Base-by-base conservation (phyloP, 2,888 invertebrate species). In the Ectobius pallidus region DNA sequence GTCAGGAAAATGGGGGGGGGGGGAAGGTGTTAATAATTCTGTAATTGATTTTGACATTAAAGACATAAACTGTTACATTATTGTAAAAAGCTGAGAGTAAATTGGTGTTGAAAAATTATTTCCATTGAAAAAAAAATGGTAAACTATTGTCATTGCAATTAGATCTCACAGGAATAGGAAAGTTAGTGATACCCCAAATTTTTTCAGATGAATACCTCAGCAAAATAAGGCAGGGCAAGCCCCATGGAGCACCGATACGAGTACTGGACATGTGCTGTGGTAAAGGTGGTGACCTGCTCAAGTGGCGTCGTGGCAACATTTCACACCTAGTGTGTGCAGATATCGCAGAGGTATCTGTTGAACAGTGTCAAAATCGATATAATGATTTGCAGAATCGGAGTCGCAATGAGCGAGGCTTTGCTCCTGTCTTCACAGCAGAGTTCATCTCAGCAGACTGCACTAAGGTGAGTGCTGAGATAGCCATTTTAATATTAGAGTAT, bases 241-340 rank as follows among this genome's bases (percentile, higher is more conserved):
- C 61, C 14, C 86, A 89, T 76, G 91, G 91, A n/a, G 86, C 87
- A 70, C 86, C 89, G 0, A 78, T 94, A 34, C 87, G 88, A 73
- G 94, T 96, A 0, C 84, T 98, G 69, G 99, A 99, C 82, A 91
- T 99, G 87, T 96, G 97, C 78, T 97, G 97, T 82, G 99, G 99
- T 1, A 99, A 99, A 86, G 99, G 99, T 22, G 99, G 99, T 1
- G 99, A 99, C 83, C 86, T 99, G 42, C 86, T 93, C n/a, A 99
- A 99, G 83, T 99, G 99, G 96, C 89, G 90, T 74, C 95, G 94
- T 81, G 92, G 89, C 69, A 85, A 88, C 74, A 93, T 97, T 67
- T 87, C 89, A 1, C 92, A 94, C 83, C 86, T 96, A 20, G 91
- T 97, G 72, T 96, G 95, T 84, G 92, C 93, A 62, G 97, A 99